Base-by-base conservation (phyloP, 92 coral and sea anemone species). In the Paragorgia papillata region DNA sequence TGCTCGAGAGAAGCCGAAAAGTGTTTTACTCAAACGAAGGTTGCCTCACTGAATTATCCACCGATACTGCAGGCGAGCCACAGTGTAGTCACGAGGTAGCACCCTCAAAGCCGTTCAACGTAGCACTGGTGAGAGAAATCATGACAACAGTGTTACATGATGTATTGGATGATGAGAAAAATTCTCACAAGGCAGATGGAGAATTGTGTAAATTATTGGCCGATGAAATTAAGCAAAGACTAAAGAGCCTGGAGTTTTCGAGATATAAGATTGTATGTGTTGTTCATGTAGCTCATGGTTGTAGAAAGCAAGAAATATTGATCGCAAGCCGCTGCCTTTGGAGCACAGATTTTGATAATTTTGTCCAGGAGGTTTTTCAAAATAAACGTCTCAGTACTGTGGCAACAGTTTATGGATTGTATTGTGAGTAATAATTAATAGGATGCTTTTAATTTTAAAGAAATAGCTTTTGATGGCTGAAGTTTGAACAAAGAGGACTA, bases 301-400 rank as follows among this genome's bases (percentile, higher is more conserved):
- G 96, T 10, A 79, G 91, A 57, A 88, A 88, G 28, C 87, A 79
- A 60, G 90, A 86, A 24, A 32, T 92, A 31, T 63, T 79, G 62
- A 85, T 92, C 22, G 92, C 91, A 0, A 92, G 97, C 75, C 80
- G 97, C 27, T 92, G 97, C 81, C 67, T 92, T 53, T 92, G 97
- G 97, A 86, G 84, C 75, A 75, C 87, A 40, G 87, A 90, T 20
- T 83, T 62, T 30, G 97, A 92, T 79, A 85, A 92, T 21, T 87
- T 85, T 26, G 96, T 85, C 14, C 82, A 90, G 9, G 97, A 82
- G 62, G 82, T 76, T 53, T 82, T 90, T 44, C 96, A 92, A 64
- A 90, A 86, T 43, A 44, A 85, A 4, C 57, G 81, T 26, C 79
- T 92, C 1, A 85, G 76, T 75, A 97, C 89, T 9, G 80, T 89